Base-by-base conservation (phyloP, 2,888 invertebrate species). In the Tolmerus cingulatus region DNA sequence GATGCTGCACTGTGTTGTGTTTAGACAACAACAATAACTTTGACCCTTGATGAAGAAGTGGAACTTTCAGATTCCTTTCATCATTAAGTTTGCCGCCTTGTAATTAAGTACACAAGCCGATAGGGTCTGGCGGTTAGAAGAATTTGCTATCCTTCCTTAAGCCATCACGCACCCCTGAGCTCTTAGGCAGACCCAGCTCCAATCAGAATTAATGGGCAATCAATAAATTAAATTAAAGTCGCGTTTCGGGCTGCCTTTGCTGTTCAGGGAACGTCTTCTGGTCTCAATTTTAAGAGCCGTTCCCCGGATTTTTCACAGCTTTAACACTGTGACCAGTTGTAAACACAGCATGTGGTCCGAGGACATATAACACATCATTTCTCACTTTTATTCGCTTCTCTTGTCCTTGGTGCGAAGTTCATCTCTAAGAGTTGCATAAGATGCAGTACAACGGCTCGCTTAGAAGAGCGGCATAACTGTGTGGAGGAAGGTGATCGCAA, bases 291-390 rank as follows among this genome's bases (percentile, higher is more conserved):
- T 81, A 55, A 81, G 51, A 51, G 43, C 16, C 12, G 27, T 43
- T 46, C 40, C n/a, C 43, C 23, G 16, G 51, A 51, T 34, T 84
- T 86, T 34, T 86, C 23, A 40, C 30, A 51, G 55, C 43, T 51
- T 86, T 76, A 86, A 86, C 76, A 37, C 55, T 77, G 77, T 51
- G 77, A 37, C 37, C 77, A 57, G 87, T 77, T 87, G 86, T 87
- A 74, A 78, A 51, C 87, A 40, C 88, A 88, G 88, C 88, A 88
- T 86, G 88, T 51, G 84, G 88, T 87, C 86, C 51, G 88, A 87
- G 88, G 88, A 88, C 88, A 88, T 87, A 88, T 88, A 87, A 88
- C 88, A 88, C 88, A 86, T 88, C 88, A 88, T 88, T 88, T 87
- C 87, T 88, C 88, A 88, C 86, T 86, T 86, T 87, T 79, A 87